Evolutionary conservation across 2,888 invertebrate genomes (phyloP).

Genomic region (Chloroclystis v-ata): DNA sequence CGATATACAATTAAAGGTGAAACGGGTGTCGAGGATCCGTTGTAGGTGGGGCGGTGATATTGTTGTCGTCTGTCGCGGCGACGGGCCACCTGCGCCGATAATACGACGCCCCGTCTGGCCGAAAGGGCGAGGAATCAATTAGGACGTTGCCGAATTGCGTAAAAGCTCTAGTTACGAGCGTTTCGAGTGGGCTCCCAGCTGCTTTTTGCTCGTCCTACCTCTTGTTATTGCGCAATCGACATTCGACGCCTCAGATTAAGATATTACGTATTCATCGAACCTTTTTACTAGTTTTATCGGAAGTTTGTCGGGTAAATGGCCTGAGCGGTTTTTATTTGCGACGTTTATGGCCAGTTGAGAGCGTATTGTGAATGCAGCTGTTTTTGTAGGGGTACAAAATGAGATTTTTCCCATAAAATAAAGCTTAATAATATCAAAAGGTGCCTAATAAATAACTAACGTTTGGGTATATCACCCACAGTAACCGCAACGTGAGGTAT

Average conservation of each 20-base stretch:
- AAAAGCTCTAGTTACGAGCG: conserved; percentile 74
- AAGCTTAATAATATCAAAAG: conserved; percentile 25
- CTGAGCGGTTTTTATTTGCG: conserved; percentile 23
- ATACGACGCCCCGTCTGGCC: conserved; percentile 73
- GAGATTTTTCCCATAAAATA: neutral
- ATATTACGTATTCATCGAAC: conserved; percentile 66
- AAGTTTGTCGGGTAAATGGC: conserved; percentile 33
- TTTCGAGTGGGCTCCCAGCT: conserved; percentile 68
- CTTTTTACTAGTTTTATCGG: conserved; percentile 52
- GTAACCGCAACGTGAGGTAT: conserved; percentile 38
- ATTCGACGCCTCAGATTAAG: conserved; percentile 68
- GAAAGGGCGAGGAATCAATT: conserved; percentile 76
- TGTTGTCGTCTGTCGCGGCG: conserved; percentile 56
- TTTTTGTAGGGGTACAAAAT: neutral
- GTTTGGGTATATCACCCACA: conserved; percentile 42
- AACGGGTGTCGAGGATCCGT: conserved; percentile 56
- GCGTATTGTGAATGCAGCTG: neutral
- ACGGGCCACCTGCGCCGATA: conserved; percentile 72
- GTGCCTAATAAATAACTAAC: conserved; percentile 43
- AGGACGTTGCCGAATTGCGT: conserved; percentile 73
- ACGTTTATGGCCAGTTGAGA: conserved; percentile 18
- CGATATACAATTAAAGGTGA: conserved; percentile 68
- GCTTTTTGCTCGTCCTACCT: conserved; percentile 74
- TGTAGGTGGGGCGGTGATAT: conserved; percentile 54
- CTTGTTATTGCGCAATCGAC: conserved; percentile 72